Conservation (phyloP, 2,797 vertebrate genomes). For the Cyprinodon diabolis region DNA sequence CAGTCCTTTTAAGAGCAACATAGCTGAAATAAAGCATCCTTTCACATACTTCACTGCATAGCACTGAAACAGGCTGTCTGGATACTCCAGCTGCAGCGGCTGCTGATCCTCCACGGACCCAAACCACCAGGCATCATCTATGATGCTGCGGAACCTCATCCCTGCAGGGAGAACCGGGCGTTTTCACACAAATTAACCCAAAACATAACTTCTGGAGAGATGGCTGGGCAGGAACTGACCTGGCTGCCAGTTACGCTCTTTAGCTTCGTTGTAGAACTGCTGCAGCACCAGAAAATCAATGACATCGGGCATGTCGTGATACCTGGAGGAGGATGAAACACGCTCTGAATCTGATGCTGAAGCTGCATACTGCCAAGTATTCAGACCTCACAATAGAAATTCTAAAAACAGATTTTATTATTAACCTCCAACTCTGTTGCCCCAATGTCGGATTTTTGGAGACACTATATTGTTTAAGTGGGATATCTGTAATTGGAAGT, state of each 20-base stretch:
- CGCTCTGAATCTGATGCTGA: not conserved
- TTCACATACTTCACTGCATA: conserved; percentile 90
- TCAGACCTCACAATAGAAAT: not conserved
- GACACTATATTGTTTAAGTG: too few relatives aligned
- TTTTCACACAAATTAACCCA: not conserved
- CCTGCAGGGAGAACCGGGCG: conserved; percentile 38
- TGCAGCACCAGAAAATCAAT: conserved; percentile 98
- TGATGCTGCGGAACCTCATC: conserved; percentile 90
- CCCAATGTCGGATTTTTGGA: too few relatives aligned
- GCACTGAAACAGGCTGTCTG: conserved; percentile 98
- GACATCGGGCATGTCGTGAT: conserved; percentile 99
- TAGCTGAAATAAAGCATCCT: not conserved
- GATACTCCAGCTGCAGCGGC: conserved; percentile 94
- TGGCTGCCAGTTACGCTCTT: conserved; percentile 96
- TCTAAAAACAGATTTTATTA: too few relatives aligned
- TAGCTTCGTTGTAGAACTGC: conserved; percentile 97
- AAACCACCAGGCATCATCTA: conserved; percentile 99
- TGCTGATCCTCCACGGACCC: conserved; percentile 95
- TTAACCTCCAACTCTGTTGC: too few relatives aligned
- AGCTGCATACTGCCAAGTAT: too few relatives aligned
- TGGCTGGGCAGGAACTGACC: conserved; percentile 73
- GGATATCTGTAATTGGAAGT: too few relatives aligned
- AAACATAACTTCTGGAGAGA: not conserved
- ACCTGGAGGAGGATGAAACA: conserved; percentile 74
- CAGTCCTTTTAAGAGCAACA: not conserved